A percentile compares a stretch with the other conserved stretches of the same genome.
Evolutionary conservation across 2,888 invertebrate species (phyloP).

Genomic region (Micoletzkya japonica): DNA sequence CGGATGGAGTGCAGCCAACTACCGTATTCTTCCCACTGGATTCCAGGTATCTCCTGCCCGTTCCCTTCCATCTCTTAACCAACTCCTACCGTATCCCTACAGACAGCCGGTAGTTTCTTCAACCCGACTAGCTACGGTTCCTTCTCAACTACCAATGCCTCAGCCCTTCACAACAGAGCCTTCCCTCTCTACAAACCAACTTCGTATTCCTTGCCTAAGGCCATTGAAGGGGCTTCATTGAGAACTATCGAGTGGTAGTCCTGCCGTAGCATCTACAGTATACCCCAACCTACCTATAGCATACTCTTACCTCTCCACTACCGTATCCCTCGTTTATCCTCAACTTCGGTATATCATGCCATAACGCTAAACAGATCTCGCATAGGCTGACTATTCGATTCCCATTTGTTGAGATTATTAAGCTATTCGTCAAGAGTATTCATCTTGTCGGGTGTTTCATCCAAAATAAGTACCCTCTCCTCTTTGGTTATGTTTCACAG

Average conservation of each 20-base stretch:
- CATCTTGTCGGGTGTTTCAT: no score
- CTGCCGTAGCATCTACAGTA: not conserved
- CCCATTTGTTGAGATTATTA: no score
- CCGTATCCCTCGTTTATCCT: no score
- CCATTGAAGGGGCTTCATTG: slow-evolving; percentile 3
- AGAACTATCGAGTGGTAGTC: slow-evolving; percentile 8
- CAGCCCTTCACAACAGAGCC: not conserved
- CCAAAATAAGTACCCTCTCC: no score
- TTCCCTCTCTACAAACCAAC: slow-evolving; percentile 19
- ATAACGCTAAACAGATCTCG: no score
- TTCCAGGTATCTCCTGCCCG: slow-evolving; percentile 45
- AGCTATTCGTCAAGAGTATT: no score
- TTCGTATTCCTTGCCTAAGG: not conserved
- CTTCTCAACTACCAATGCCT: not conserved
- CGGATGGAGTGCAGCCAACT: slow-evolving; percentile 51
- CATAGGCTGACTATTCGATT: no score
- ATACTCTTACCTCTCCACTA: no score
- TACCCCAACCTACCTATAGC: no score
- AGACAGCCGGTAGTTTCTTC: slow-evolving; percentile 23
- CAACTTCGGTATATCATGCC: no score
- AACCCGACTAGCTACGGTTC: not conserved
- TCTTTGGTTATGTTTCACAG: no score
- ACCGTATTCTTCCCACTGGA: slow-evolving; percentile 55
- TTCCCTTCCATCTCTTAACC: not conserved
- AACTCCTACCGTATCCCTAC: not conserved